phyloP scores from a whole-genome alignment of 1,140 invertebrate genomes.

The Aporrectodea caliginosa region DNA sequence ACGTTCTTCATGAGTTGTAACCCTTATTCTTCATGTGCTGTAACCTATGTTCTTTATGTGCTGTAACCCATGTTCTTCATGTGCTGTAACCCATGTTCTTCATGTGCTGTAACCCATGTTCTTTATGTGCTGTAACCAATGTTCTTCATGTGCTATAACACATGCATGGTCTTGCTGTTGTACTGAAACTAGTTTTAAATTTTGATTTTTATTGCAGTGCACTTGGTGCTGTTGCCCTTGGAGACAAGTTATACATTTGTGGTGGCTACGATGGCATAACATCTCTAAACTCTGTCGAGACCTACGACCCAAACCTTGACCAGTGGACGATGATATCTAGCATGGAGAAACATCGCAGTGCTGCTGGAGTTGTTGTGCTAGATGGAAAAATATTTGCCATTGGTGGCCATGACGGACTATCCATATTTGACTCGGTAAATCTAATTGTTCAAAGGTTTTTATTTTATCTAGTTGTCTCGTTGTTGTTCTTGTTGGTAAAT shows the following conservation, averaged over 20 bases:
- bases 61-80: too few species aligned
- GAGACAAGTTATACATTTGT: conserved; percentile 77
- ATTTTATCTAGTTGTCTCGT: too few species aligned
- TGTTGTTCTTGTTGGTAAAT: too few species aligned
- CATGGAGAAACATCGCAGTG: conserved; percentile 57
- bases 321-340: conserved; percentile 48
- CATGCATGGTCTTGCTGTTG: too few species aligned
- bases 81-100: too few species aligned
- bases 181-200: conserved; percentile 25
- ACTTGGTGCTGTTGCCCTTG: conserved; percentile 76
- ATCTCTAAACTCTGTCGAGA: conserved; percentile 54
- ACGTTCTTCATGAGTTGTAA: too few species aligned
- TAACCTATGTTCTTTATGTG: too few species aligned
- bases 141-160: too few species aligned
- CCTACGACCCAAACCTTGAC: conserved; percentile 49
- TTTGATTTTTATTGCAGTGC: conserved; percentile 63
- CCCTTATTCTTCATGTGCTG: too few species aligned
- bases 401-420: conserved; percentile 80
- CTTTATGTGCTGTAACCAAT: too few species aligned
- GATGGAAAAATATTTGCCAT: conserved; percentile 77
- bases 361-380: conserved; percentile 78
- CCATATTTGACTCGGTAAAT: conserved; percentile 78
- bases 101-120: too few species aligned
- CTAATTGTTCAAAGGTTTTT: too few species aligned
- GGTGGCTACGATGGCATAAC: conserved; percentile 64